Conservation (phyloP, 1,140 invertebrate species). For the Drosophila willistoni region DNA sequence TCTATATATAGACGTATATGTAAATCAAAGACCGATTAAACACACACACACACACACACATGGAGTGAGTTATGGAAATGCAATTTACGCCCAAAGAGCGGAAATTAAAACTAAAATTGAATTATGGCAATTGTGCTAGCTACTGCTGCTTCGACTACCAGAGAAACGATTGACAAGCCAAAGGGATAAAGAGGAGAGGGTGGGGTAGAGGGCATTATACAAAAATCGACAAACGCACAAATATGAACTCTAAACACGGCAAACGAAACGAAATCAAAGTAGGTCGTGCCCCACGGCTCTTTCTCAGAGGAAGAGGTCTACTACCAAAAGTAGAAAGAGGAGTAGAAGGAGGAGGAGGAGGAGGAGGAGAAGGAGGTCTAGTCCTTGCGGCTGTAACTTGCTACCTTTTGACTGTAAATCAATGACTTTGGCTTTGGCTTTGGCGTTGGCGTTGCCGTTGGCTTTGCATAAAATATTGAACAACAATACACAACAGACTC, state of each 20-base stretch:
- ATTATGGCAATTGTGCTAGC: constrained; percentile 67
- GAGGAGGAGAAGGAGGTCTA: background rate
- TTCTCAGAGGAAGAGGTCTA: background rate
- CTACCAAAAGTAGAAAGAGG: no score
- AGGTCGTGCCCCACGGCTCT: constrained; percentile 31
- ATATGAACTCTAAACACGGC: constrained; percentile 59
- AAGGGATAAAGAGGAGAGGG: background rate
- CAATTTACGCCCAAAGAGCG: constrained; percentile 70
- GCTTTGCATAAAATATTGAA: constrained; percentile 75
- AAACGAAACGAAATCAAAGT: constrained; percentile 59
- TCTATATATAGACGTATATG: constrained; percentile 23
- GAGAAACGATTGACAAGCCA: constrained; percentile 1
- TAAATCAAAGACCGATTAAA: constrained; percentile 17
- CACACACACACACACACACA: constrained; percentile 28
- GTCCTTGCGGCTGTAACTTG: constrained; percentile 31
- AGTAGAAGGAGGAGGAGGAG: no score
- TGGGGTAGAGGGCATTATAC: constrained; percentile 19
- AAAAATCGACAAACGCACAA: constrained; percentile 56
- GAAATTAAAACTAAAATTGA: constrained; percentile 82
- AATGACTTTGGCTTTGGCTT: constrained; percentile 11
- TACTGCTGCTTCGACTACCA: background rate
- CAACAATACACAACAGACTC: background rate
- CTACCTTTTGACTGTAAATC: constrained; percentile 56
- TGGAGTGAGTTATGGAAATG: constrained; percentile 55
- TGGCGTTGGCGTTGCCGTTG: constrained; percentile 23